phyloP scores from a whole-genome alignment of 2,797 vertebrate species.

The Gallinago solitaria region DNA sequence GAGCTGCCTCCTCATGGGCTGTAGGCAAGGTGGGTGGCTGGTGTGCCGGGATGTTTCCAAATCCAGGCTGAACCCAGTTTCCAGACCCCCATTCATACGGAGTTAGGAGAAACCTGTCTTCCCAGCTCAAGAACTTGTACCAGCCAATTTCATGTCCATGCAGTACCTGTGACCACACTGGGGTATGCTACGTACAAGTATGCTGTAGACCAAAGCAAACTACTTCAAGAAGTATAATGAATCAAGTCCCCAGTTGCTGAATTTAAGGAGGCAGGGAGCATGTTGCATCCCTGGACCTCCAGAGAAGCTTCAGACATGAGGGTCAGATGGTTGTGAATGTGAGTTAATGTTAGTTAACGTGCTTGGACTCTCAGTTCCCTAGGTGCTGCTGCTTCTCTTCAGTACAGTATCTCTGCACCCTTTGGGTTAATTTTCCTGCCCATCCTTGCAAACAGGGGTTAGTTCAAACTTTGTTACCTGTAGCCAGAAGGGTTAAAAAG shows the following conservation, averaged over 20 bases:
- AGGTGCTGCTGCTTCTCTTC: not conserved
- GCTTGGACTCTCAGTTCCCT: not conserved
- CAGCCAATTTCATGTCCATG: not conserved
- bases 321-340: not conserved
- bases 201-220: not conserved
- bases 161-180: not conserved
- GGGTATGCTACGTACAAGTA: not conserved
- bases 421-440: not conserved
- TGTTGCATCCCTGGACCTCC: not conserved
- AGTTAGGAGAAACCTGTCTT: not conserved
- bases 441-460: rapidly evolving
- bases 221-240: not conserved
- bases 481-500: not conserved
- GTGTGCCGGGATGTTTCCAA: not conserved
- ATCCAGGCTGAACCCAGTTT: not conserved
- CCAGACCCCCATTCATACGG: not conserved
- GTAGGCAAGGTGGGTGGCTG: not conserved
- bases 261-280: rapidly evolving
- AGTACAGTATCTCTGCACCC: not conserved
- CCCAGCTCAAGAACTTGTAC: not conserved
- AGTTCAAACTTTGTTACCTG: not conserved
- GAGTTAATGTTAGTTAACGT: not conserved
- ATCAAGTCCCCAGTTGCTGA: not conserved
- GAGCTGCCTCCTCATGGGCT: not conserved
- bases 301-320: not conserved